phyloP scores from a whole-genome alignment of 2,888 invertebrate genomes.

The Monoplex corrugatus region DNA sequence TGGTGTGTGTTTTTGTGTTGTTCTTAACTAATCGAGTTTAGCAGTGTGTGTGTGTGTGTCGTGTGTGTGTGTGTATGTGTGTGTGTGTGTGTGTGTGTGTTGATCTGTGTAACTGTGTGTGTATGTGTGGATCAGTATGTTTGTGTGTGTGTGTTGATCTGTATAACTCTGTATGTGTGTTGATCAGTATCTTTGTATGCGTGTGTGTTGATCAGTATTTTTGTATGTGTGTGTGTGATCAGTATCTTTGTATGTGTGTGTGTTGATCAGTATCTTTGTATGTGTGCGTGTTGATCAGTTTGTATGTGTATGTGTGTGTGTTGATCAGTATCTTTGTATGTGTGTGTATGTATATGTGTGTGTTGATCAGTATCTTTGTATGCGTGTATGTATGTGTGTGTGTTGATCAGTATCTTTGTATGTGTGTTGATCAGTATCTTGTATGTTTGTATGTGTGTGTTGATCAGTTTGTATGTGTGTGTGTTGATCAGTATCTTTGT shows the following conservation, averaged over 20 bases:
- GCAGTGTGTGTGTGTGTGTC: constrained; percentile 14
- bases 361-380: neutral
- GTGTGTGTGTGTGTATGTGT: constrained; percentile 9
- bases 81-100: constrained; percentile 39
- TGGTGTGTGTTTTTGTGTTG: neutral
- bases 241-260: neutral
- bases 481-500: neutral
- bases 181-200: neutral
- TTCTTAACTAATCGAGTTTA: no score
- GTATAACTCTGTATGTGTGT: neutral
- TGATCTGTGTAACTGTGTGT: constrained; percentile 28
- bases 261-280: neutral
- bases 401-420: neutral
- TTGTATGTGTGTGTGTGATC: constrained; percentile 19
- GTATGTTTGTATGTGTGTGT: neutral
- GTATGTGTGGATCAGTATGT: constrained; percentile 23
- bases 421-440: neutral
- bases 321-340: neutral
- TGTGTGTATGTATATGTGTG: neutral
- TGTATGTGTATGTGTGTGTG: neutral
- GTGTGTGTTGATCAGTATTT: no score
- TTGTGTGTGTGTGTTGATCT: constrained; percentile 36
- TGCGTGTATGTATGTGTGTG: neutral
- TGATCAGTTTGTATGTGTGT: neutral
- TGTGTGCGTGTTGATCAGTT: neutral